phyloP scores from a whole-genome alignment of 64 coral and sea anemone species.

The Pocillopora damicornis region DNA sequence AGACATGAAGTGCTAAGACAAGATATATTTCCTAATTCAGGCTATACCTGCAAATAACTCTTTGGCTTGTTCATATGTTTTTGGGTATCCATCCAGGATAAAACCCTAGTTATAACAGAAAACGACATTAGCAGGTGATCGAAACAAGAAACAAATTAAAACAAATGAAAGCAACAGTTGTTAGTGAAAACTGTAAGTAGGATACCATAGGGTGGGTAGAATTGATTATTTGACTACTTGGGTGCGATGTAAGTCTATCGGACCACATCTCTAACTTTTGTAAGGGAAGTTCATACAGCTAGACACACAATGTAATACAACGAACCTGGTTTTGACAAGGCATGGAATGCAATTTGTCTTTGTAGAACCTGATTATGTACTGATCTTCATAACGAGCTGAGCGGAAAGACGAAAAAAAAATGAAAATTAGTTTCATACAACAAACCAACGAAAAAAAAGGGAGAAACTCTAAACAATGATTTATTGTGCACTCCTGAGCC shows the following conservation, averaged over 20 bases:
- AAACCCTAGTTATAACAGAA: constrained; percentile 74
- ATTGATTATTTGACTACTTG: too few relatives aligned
- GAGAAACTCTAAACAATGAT: too few relatives aligned
- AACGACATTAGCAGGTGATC: not conserved
- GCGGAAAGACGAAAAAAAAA: not conserved
- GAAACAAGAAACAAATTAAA: too few relatives aligned
- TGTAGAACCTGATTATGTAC: constrained; percentile 96
- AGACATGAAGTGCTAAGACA: too few relatives aligned
- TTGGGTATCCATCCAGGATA: constrained; percentile 96
- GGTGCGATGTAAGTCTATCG: too few relatives aligned
- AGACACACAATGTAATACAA: not conserved
- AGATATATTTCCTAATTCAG: too few relatives aligned
- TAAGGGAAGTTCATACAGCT: not conserved
- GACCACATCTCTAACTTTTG: too few relatives aligned
- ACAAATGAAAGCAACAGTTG: not conserved
- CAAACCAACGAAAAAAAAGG: too few relatives aligned
- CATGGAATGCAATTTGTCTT: constrained; percentile 93
- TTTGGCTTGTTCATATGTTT: constrained; percentile 94
- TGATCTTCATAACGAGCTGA: constrained; percentile 95
- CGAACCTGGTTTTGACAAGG: constrained; percentile 97
- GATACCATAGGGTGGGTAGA: too few relatives aligned
- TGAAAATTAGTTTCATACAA: not conserved
- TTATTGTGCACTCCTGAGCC: too few relatives aligned
- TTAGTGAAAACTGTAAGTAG: too few relatives aligned
- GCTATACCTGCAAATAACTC: constrained; percentile 89